phyloP scores from a whole-genome alignment of 30 jellyfish, hydroid and myxozoan species.

The Cassiopea andromeda region DNA sequence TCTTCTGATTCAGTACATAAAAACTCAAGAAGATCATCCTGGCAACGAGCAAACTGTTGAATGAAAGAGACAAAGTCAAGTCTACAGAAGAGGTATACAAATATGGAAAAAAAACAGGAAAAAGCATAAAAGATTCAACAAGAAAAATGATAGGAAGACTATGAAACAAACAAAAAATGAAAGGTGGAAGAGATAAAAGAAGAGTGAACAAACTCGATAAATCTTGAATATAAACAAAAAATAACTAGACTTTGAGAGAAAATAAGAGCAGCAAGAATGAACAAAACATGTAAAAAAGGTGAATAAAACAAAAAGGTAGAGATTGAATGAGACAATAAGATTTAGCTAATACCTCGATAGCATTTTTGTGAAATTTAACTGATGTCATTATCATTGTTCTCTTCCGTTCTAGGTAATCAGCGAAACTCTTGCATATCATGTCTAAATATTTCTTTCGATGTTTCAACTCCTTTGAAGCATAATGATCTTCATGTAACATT shows the following conservation, averaged over 20 bases:
- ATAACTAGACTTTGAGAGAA: too few relatives aligned
- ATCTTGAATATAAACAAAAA: too few relatives aligned
- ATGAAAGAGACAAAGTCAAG: not conserved
- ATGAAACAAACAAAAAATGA: conserved; percentile 3
- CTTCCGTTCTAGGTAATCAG: conserved; percentile 78
- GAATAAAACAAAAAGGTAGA: too few relatives aligned
- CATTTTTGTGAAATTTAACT: conserved; percentile 68
- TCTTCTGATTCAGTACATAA: conserved; percentile 79
- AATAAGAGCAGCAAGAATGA: not conserved
- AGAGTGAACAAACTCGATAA: not conserved
- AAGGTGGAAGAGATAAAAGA: not conserved
- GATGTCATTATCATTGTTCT: conserved; percentile 61
- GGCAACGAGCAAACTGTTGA: conserved; percentile 77
- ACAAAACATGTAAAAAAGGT: not conserved
- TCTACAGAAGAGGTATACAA: not conserved
- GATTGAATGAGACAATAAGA: too few relatives aligned
- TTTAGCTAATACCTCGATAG: conserved; percentile 63
- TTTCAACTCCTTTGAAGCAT: conserved; percentile 66
- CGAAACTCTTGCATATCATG: conserved; percentile 75
- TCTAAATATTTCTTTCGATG: conserved; percentile 75
- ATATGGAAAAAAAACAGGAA: not conserved
- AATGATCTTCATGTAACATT: conserved; percentile 70
- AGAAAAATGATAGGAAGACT: not conserved
- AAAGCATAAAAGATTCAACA: not conserved
- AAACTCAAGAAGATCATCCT: conserved; percentile 75